phyloP scores from a whole-genome alignment of 2,113 vertebrate species.

The Brienomyrus longianalis region DNA sequence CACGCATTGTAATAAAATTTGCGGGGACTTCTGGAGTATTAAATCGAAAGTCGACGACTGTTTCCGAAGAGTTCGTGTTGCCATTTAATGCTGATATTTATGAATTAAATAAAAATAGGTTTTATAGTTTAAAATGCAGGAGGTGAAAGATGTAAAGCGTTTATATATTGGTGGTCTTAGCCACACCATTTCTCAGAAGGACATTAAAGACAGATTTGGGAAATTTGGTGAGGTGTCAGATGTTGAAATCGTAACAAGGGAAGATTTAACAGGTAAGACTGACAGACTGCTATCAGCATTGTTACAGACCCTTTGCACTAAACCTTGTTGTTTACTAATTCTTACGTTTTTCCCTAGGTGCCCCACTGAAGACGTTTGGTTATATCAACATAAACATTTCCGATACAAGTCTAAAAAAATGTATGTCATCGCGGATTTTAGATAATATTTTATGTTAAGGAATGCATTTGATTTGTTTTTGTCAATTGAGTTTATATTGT shows the following conservation, averaged over 20 bases:
- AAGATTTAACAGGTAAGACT: conserved; percentile 72
- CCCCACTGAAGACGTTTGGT: conserved; percentile 76
- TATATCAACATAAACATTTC: conserved; percentile 76
- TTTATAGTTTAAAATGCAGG: neutral
- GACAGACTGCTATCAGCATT: no score
- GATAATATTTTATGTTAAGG: neutral
- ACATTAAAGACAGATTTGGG: conserved; percentile 80
- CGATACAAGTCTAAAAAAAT: conserved; percentile 72
- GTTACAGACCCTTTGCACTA: neutral
- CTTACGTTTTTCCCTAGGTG: conserved; percentile 55
- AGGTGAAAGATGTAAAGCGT: conserved; percentile 48
- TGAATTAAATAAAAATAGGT: neutral
- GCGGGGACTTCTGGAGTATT: neutral
- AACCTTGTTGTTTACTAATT: conserved; percentile 18
- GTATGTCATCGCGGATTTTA: conserved; percentile 53
- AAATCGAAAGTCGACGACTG: neutral
- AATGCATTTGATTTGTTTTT: conserved; percentile 21
- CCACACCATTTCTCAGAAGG: conserved; percentile 67
- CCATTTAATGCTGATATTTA: neutral
- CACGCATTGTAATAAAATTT: neutral
- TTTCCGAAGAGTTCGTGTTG: neutral
- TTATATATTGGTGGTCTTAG: conserved; percentile 82
- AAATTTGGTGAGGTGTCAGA: conserved; percentile 81
- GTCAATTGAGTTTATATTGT: conserved; percentile 12
- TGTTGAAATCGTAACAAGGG: conserved; percentile 76